A percentile compares a stretch with the other conserved stretches of the same genome.
phyloP scores from a whole-genome alignment of 2,888 invertebrate species.

The Schizaphis graminum region DNA sequence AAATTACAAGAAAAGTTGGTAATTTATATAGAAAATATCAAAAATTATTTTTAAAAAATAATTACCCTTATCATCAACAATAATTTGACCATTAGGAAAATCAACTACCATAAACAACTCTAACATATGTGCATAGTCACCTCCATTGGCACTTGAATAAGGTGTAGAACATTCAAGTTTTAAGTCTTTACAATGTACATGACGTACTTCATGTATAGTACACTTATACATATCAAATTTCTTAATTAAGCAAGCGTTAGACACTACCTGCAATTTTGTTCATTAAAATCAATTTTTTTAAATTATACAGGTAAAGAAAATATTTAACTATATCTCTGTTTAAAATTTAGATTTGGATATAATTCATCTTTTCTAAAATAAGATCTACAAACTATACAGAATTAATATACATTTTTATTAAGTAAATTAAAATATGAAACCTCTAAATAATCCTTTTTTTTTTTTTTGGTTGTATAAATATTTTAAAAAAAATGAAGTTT shows the following conservation, averaged over 20 bases:
- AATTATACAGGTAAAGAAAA: not conserved
- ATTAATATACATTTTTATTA: not conserved
- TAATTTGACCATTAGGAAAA: conserved; percentile 37
- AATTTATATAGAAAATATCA: not conserved
- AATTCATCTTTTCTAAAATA: not conserved
- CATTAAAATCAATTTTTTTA: not conserved
- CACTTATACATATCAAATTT: conserved; percentile 45
- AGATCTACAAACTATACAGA: not conserved
- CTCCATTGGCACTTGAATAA: not conserved
- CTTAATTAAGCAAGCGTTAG: conserved; percentile 21
- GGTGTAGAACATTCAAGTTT: not conserved
- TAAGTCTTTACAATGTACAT: conserved; percentile 39
- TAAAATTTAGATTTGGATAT: not conserved
- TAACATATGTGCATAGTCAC: conserved; percentile 50
- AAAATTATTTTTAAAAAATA: not conserved
- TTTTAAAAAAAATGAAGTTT: not conserved
- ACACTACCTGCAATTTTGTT: conserved; percentile 41
- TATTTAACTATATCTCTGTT: not conserved
- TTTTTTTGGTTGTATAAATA: not conserved
- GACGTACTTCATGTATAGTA: conserved; percentile 9
- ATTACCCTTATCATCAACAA: not conserved
- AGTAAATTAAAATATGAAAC: not conserved
- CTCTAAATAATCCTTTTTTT: not conserved
- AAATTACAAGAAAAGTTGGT: not conserved
- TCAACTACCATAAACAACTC: conserved; percentile 52